phyloP scores from a whole-genome alignment of 2,113 vertebrate genomes.

The Ciconia stormi region DNA sequence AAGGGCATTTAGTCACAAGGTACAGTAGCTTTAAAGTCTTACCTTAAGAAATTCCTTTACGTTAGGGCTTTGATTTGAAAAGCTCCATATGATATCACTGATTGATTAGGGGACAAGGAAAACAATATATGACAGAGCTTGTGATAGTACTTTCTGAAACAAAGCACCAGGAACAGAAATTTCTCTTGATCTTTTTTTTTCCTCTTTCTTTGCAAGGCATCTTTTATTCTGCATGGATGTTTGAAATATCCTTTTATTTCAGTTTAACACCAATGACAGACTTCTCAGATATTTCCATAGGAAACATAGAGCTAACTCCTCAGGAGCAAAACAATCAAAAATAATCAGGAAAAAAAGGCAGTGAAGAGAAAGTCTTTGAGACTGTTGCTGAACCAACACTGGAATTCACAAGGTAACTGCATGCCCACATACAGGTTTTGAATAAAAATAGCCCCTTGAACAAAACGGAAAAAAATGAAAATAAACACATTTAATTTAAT shows the following conservation, averaged over 20 bases:
- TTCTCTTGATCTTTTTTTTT: neutral
- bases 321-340: neutral
- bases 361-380: neutral
- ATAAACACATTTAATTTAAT: neutral
- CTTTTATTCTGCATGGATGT: neutral
- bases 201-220: neutral
- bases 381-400: neutral
- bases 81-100: neutral
- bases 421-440: neutral
- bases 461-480: neutral
- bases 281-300: neutral
- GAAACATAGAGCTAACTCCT: neutral
- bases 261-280: neutral
- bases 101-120: neutral
- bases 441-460: neutral
- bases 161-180: neutral
- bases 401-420: neutral
- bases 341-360: neutral
- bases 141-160: neutral
- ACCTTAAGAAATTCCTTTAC: neutral
- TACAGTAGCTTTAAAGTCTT: neutral
- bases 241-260: conserved; percentile 24
- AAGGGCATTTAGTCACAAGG: neutral
- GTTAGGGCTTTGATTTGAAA: neutral
- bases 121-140: neutral